Base-by-base conservation (phyloP, 2,797 vertebrate species). In the Triplophysa yarkandensis region DNA sequence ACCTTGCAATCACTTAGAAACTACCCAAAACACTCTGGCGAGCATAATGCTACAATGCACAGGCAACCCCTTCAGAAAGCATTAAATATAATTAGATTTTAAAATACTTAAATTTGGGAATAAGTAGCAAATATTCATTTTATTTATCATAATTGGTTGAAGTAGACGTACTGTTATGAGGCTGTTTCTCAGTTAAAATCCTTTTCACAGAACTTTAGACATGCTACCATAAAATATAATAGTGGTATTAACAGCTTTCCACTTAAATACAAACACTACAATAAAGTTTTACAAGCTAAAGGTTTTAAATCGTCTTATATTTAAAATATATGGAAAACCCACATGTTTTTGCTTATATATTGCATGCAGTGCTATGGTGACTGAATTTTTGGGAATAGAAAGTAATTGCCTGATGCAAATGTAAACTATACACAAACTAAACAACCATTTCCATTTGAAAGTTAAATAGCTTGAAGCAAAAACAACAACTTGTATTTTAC, bases 281-380 rank as follows among this genome's bases (percentile, higher is more conserved):
- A 46, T 73, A 81, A 83, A 79, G 66, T 66, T 70, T 63, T 60
- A 74, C 52, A 44, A 77, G 19, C 57, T 68, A 52, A 34, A n/a
- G n/a, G n/a, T n/a, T n/a, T n/a, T 72, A 54, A 68, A 52, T 32
- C 58, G n/a, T 19, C 55, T 76, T 69, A 50, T 19, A 50, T 55
- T 65, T 73, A 25, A 43, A 34, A 46, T 19, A 71, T 63, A 64
- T 21, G 8, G 39, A 50, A 63, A 76, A 62, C 16, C 52, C 61
- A 28, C 55, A 36, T 23, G 34, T 17, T 23, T 43, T 43, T 68
- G 39, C 30, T 43, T 62, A 44, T n/a, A 23, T 6, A 25, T 9
- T 36, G 8, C 17, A 64, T 57, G 3, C 17, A 36, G 16, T 13
- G 6, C 17, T 54, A 23, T 44, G 32, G n/a, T 55, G 36, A 54